Percentiles rank a stretch among this genome's conserved stretches.
Evolutionary conservation across 1,140 invertebrate genomes (phyloP).

Genomic region (Magallana ariakensis): DNA sequence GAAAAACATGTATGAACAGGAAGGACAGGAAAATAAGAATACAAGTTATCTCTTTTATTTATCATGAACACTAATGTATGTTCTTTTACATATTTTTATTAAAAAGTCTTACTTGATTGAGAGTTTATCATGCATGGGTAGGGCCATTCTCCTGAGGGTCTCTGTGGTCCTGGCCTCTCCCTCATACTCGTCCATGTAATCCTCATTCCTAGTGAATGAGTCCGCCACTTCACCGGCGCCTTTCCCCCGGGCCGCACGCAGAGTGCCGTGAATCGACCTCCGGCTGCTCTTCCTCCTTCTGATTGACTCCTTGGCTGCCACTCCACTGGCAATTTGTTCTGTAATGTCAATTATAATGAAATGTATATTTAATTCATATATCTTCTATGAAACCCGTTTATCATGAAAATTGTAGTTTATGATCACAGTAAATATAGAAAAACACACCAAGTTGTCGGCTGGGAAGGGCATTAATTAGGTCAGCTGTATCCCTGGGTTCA

Average conservation of each 20-base stretch:
- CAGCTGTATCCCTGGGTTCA: slow-evolving; percentile 55
- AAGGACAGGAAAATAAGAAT: no score
- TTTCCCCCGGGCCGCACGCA: slow-evolving; percentile 43
- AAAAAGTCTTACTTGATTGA: slow-evolving; percentile 63
- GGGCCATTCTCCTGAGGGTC: slow-evolving; percentile 64
- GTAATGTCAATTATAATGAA: background rate
- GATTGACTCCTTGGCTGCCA: slow-evolving; percentile 41
- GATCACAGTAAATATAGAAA: no score
- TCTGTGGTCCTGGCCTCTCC: slow-evolving; percentile 58
- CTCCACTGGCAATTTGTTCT: slow-evolving; percentile 60
- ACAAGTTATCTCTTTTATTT: no score
- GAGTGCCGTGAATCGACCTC: slow-evolving; percentile 54
- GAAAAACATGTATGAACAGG: no score
- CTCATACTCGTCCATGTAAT: slow-evolving; percentile 63
- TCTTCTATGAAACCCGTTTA: no score
- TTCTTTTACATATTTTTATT: no score
- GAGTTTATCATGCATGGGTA: slow-evolving; percentile 64
- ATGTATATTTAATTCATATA: background rate
- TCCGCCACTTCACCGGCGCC: slow-evolving; percentile 52
- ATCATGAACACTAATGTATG: no score
- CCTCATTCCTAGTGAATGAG: slow-evolving; percentile 50
- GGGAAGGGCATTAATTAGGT: slow-evolving; percentile 64
- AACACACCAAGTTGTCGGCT: slow-evolving; percentile 67
- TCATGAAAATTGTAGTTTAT: no score
- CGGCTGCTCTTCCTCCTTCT: slow-evolving; percentile 51